Percentiles rank a stretch among this genome's conserved stretches.
Conservation (phyloP, 2,113 vertebrate species). For the Corydoras sp. region DNA sequence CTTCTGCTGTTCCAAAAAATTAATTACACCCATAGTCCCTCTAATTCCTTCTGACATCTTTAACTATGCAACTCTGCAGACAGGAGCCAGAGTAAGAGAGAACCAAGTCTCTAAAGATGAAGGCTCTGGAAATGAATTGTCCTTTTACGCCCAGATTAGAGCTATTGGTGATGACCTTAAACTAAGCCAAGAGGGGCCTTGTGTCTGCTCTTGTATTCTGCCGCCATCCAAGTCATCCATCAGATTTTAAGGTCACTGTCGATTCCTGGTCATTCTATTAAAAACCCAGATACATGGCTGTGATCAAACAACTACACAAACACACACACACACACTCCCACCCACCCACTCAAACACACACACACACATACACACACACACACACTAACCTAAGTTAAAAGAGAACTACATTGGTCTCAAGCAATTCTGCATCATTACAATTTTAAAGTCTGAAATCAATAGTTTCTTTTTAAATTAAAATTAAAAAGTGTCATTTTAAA, state of each 20-base stretch:
- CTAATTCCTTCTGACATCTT: constrained; percentile 61
- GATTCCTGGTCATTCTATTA: constrained; percentile 63
- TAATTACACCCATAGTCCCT: constrained; percentile 61
- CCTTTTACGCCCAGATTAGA: constrained; percentile 48
- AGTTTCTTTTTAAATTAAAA: too few relatives aligned
- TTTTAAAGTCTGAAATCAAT: too few relatives aligned
- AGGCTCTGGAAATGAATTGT: constrained; percentile 52
- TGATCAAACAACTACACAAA: neutral
- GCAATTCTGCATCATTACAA: too few relatives aligned
- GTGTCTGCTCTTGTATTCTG: constrained; percentile 55
- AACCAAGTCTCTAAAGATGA: constrained; percentile 52
- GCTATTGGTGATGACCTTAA: constrained; percentile 64
- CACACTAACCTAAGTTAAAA: too few relatives aligned
- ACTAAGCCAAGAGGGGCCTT: constrained; percentile 55
- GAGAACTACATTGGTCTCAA: too few relatives aligned
- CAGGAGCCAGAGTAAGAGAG: constrained; percentile 40
- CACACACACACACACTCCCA: too few relatives aligned
- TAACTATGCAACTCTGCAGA: constrained; percentile 41
- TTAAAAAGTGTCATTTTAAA: too few relatives aligned
- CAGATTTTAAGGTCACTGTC: constrained; percentile 68
- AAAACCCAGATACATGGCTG: constrained; percentile 37
- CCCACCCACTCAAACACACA: too few relatives aligned
- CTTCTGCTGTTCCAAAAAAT: constrained; percentile 59
- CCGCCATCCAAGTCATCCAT: constrained; percentile 57
- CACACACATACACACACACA: too few relatives aligned